These are phyloP conservation scores for Nematolebias whitei DNA, from an alignment of 2,113 vertebrate species.

Conservation along the genomic window DNA sequence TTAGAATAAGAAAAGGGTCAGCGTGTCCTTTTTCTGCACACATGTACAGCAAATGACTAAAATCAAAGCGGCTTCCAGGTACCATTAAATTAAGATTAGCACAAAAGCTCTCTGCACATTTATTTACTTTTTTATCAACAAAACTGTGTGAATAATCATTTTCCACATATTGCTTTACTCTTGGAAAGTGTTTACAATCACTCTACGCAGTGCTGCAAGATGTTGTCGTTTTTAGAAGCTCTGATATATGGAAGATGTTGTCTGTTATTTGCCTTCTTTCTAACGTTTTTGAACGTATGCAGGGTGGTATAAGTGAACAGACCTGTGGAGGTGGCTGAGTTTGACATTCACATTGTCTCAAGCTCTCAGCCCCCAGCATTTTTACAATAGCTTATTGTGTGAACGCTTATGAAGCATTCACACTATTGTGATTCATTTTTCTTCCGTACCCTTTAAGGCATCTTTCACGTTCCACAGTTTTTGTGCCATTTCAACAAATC, in stretches of 20 bases:
- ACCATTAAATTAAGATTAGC: constrained; percentile 16
- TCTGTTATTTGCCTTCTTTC: too few relatives aligned
- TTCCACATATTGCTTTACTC: constrained; percentile 51
- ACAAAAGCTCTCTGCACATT: background rate
- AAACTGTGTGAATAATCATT: background rate
- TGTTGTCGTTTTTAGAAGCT: constrained; percentile 1
- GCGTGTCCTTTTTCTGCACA: background rate
- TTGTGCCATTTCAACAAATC: too few relatives aligned
- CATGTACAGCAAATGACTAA: background rate
- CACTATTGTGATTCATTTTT: too few relatives aligned
- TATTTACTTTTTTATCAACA: too few relatives aligned
- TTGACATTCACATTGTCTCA: constrained; percentile 58
- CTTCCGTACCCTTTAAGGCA: too few relatives aligned
- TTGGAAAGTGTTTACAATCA: constrained; percentile 41
- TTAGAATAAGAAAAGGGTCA: background rate
- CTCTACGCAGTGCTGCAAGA: constrained; percentile 2
- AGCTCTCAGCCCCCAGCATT: constrained; percentile 37
- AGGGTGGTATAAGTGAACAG: constrained; percentile 28
- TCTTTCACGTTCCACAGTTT: too few relatives aligned
- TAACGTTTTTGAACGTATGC: constrained; percentile 29
- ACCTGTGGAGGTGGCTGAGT: constrained; percentile 58
- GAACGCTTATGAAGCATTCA: too few relatives aligned
- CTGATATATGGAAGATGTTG: constrained; percentile 41
- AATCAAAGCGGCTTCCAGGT: constrained; percentile 2
- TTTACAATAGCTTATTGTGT: too few relatives aligned